These are phyloP conservation scores for Isurus oxyrinchus DNA, from an alignment of 2,113 vertebrate species.

Conservation along the genomic window DNA sequence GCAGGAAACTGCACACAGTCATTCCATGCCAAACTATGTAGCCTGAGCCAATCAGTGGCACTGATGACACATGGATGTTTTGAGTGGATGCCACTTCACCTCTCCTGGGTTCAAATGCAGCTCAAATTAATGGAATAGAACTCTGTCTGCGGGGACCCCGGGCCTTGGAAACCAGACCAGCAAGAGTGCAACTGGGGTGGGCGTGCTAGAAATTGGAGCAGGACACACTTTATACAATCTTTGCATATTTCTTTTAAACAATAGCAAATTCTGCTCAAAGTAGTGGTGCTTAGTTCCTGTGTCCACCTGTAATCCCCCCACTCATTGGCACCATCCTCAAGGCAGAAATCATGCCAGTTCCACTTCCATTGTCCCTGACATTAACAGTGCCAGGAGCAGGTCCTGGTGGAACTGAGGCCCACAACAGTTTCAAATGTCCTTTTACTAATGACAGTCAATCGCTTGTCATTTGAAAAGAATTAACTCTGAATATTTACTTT, in stretches of 20 bases:
- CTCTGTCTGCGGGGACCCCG: neutral
- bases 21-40: neutral
- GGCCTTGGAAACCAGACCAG: neutral
- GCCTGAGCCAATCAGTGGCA: neutral
- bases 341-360: neutral
- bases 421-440: neutral
- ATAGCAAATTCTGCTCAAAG: neutral
- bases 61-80: neutral
- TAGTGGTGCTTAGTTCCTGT: no score
- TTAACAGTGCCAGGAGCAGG: neutral
- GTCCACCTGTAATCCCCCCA: neutral
- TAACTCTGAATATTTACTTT: neutral
- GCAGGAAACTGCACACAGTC: neutral
- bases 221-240: neutral
- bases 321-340: neutral
- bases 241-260: neutral
- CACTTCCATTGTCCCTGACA: neutral
- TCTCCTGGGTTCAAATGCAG: neutral
- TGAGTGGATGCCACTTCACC: neutral
- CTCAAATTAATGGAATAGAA: neutral
- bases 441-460: neutral
- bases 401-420: neutral
- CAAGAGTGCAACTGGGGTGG: neutral
- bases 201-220: neutral
- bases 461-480: neutral